Evolutionary conservation across 2,113 vertebrate genomes (phyloP).

Genomic region (Gobiocypris rarus): DNA sequence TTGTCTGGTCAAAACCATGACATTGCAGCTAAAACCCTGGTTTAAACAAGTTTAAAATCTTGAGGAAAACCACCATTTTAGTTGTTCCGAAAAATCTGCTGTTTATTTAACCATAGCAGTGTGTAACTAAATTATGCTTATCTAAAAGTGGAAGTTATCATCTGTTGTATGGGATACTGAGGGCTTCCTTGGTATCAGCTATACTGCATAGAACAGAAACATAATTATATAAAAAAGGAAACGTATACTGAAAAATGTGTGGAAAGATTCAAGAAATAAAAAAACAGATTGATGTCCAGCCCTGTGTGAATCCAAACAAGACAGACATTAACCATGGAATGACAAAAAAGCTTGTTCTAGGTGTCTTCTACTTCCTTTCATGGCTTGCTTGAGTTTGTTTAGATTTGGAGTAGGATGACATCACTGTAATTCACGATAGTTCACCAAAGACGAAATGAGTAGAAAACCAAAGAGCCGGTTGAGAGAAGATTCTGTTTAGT

Average conservation of each 20-base stretch:
- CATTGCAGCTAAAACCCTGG: background rate
- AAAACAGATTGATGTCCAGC: background rate
- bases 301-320: background rate
- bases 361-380: constrained; percentile 7
- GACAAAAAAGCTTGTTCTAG: background rate
- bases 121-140: background rate
- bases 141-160: background rate
- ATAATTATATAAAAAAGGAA: background rate
- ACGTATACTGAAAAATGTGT: background rate
- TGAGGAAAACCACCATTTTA: background rate
- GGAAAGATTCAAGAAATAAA: background rate
- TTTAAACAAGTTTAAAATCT: background rate
- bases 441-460: constrained; percentile 10
- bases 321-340: background rate
- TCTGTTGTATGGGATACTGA: background rate
- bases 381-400: constrained; percentile 16
- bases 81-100: background rate
- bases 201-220: background rate
- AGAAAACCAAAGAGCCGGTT: background rate
- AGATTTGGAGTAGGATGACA: constrained; percentile 15
- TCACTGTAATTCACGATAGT: background rate
- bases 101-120: background rate
- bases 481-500: background rate
- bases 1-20: background rate
- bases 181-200: background rate